Conservation (phyloP, 2,113 vertebrate genomes). For the Bos indicus region DNA sequence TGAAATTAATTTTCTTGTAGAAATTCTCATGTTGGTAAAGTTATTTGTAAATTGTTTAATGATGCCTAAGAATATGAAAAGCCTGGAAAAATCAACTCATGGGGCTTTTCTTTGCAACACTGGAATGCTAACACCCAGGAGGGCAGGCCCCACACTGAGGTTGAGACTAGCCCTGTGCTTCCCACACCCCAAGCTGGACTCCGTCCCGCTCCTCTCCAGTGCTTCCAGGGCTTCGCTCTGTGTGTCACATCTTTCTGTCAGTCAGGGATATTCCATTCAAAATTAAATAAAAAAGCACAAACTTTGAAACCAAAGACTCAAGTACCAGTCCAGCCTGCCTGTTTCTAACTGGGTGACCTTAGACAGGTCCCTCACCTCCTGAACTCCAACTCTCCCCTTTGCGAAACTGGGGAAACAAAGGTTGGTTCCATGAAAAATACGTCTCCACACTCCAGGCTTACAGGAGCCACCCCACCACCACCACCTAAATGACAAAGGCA, state of each 20-base stretch:
- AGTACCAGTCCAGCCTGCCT: neutral
- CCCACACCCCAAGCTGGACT: neutral
- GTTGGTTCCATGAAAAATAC: neutral
- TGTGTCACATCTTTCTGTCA: fast-evolving
- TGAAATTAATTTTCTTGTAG: neutral
- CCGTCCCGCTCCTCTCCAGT: neutral
- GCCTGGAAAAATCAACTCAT: neutral
- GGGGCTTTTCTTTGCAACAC: neutral
- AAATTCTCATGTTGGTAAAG: neutral
- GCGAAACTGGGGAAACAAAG: neutral
- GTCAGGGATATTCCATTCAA: neutral
- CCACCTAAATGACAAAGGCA: neutral
- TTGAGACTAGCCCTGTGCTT: fast-evolving
- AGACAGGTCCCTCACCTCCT: neutral
- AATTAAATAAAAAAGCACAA: neutral
- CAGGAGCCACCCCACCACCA: neutral
- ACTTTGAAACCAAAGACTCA: neutral
- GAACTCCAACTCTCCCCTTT: neutral
- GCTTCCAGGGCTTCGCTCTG: neutral
- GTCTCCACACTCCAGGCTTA: neutral
- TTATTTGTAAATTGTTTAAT: neutral
- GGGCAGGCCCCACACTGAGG: neutral
- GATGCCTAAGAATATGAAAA: neutral
- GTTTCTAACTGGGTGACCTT: neutral
- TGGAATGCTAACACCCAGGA: neutral